Conservation (phyloP, 2,113 vertebrate species). For the Pavo muticus region DNA sequence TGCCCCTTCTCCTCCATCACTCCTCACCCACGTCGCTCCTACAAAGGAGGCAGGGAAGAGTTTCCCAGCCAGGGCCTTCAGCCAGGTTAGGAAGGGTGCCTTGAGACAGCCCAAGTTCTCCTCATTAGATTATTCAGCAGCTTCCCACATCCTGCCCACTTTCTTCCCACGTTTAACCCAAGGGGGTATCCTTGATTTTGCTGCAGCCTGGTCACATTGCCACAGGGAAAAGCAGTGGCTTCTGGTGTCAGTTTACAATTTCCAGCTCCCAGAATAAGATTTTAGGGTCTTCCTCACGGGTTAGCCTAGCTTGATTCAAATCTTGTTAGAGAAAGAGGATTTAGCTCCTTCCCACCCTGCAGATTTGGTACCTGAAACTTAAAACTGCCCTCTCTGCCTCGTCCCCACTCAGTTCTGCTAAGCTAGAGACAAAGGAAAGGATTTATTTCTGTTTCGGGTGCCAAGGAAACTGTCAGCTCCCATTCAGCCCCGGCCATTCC, state of each 20-base stretch:
- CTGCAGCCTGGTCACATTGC: neutral
- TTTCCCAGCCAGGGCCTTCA: neutral
- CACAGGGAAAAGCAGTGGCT: neutral
- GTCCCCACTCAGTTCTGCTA: neutral
- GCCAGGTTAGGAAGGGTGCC: neutral
- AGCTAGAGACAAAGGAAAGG: neutral
- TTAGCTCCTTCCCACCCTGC: neutral
- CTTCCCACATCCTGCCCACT: neutral
- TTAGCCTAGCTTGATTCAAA: neutral
- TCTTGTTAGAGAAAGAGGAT: neutral
- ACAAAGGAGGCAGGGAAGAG: neutral
- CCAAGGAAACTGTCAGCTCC: conserved; percentile 42
- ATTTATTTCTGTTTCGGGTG: neutral
- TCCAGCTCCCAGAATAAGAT: neutral
- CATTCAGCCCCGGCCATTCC: neutral
- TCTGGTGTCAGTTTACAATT: neutral
- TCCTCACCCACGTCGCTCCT: neutral
- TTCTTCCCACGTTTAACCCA: neutral
- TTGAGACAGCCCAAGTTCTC: neutral
- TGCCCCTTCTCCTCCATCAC: neutral
- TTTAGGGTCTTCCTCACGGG: neutral
- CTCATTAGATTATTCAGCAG: neutral
- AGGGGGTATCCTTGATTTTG: neutral
- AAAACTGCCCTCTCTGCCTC: neutral
- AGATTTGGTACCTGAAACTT: neutral